A percentile compares a stretch with the other conserved stretches of the same genome.
phyloP scores from a whole-genome alignment of 2,888 invertebrate species.

The Chaitophorus viminalis region DNA sequence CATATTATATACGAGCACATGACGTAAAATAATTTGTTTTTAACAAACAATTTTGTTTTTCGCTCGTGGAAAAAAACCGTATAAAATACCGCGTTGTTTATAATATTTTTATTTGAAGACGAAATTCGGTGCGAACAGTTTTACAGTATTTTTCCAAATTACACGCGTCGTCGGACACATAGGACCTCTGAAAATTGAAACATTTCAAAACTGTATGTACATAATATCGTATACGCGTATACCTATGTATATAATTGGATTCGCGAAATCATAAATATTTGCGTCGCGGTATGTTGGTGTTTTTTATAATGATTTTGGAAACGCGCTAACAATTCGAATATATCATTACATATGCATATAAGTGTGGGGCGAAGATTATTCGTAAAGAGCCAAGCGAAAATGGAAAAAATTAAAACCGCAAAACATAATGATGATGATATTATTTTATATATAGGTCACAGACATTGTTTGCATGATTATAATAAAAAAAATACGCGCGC shows the following conservation, averaged over 20 bases:
- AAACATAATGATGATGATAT: neutral
- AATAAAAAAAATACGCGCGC: neutral
- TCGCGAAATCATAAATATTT: neutral
- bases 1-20: neutral
- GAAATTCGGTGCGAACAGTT: neutral
- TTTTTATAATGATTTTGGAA: neutral
- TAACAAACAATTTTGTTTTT: neutral
- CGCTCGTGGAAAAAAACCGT: neutral
- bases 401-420: neutral
- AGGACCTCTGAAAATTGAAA: too few relatives aligned
- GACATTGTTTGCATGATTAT: too few relatives aligned
- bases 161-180: neutral
- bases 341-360: too few relatives aligned
- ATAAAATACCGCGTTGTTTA: neutral
- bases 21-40: neutral
- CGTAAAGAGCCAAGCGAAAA: neutral
- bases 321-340: too few relatives aligned
- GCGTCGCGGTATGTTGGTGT: neutral
- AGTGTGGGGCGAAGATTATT: neutral
- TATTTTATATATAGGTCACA: neutral
- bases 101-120: neutral
- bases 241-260: neutral
- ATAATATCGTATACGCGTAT: neutral
- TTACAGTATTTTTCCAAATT: neutral
- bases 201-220: too few relatives aligned